Evolutionary conservation across 2,113 vertebrate genomes (phyloP), one percentile per base, ranked within the genome.

Genomic region (Peucedramus taeniatus): DNA sequence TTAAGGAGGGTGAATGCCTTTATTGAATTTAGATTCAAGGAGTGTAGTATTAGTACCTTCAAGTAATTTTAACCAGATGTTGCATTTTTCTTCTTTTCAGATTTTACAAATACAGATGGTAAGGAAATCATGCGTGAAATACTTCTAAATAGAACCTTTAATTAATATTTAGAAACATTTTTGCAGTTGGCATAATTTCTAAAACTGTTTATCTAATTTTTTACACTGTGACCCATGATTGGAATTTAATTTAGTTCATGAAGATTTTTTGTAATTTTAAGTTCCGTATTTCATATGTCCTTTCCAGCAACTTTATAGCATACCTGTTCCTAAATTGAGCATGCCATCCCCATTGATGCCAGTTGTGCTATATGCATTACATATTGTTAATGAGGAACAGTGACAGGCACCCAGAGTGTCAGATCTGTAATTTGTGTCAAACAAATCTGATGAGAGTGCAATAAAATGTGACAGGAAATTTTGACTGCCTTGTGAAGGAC

Each of bases 11-110:
- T 79, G 88, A 91, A 88, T 90, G 83, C 79, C 88, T 75, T 81
- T 87, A 76, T 35, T 69, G 82, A 82, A 93, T 95, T 95, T 91
- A 81, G 16, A 96, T 91, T 86, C 88, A 95, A 95, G 74, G 64
- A 94, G 51, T 59, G 76, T 84, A 95, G 50, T 82, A 54, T 76
- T 94, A 82, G 35, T 83, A 91, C 40, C 80, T 95, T 94, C 74
- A 83, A 97, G 96, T 87, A 90, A 45, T 87, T 95, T 94, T 93
- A 96, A 84, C 83, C 90, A 87, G 91, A 87, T 94, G 94, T 87
- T 95, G 71, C 23, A 44, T 91, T 95, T 97, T 96, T 83, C 75
- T 80, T 91, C 53, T 87, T 66, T 50, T 44, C 37, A 54, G 35
- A 54, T 51, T 87, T 91, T 85, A 33, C 16, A 91, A 94, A 81